A percentile compares a stretch with the other conserved stretches of the same genome.
These are phyloP conservation scores for Tenthredo livida DNA, from an alignment of 2,888 invertebrate species.

Conservation along the genomic window DNA sequence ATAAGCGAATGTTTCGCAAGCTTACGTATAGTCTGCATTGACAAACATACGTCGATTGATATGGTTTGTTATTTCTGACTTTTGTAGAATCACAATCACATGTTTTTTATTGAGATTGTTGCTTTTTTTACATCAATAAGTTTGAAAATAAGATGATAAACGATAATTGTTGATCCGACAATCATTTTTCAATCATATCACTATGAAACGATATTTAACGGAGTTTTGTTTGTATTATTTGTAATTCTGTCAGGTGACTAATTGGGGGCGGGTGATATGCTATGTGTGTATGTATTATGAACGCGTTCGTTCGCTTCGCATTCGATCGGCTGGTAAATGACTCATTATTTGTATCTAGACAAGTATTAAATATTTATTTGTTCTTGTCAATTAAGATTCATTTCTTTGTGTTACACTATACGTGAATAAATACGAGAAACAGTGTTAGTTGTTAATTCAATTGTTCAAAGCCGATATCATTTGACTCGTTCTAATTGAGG, in stretches of 20 bases:
- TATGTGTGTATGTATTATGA: not conserved
- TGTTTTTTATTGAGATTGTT: constrained; percentile 2
- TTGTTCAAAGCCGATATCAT: not conserved
- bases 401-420: not conserved
- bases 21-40: not conserved
- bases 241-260: not conserved
- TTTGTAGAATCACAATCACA: constrained; percentile 14
- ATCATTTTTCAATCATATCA: constrained; percentile 15
- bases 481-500: not conserved
- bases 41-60: not conserved
- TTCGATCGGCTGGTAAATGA: not conserved
- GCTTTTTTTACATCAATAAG: not conserved
- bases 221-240: constrained; percentile 11
- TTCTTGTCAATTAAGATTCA: not conserved
- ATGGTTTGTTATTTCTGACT: not conserved
- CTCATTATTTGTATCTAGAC: not conserved
- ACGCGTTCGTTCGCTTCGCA: not conserved
- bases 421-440: not conserved
- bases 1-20: constrained; percentile 10
- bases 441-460: not conserved
- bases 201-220: not conserved
- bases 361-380: not conserved
- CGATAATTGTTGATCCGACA: not conserved
- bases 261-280: not conserved
- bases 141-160: not conserved